Base-by-base conservation (phyloP, 2,113 vertebrate genomes). In the Channa argus region DNA sequence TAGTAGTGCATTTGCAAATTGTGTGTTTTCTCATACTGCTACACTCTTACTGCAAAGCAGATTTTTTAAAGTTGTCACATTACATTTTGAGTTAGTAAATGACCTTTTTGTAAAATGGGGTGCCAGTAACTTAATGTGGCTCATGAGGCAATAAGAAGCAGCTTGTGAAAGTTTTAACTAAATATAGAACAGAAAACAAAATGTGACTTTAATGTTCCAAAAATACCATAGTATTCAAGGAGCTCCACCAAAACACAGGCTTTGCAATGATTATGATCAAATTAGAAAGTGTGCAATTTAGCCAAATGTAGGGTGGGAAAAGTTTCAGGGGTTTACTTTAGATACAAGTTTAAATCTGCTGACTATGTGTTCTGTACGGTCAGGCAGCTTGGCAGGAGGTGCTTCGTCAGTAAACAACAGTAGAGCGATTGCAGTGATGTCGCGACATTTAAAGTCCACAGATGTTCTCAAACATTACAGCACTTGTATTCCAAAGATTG, bases 401-500 rank as follows among this genome's bases (percentile, higher is more conserved):
- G 51, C 54, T 63, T 50, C 9, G 34, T 60, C 44, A 70, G 9
- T 47, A 1, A 6, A 39, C 41, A 11, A 10, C 76, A 79, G 52
- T 51, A 2, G 39, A 78, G 49, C 14, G 38, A 68, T 61, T 50
- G 63, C 15, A 50, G 45, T 6, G 41, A 82, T 34, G 43, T 66
- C 38, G 12, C 3, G 0, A 53, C 55, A 60, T 34, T 63, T 61
- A 44, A 71, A 65, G 64, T 79, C 44, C 15, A 56, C 49, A 53
- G 10, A 77, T 38, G 43, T 38, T 46, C 36, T 49, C 5, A 0
- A 24, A 37, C 47, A 15, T 69, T 68, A 44, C 34, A 39, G 58
- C 3, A 60, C 51, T 77, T 64, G 74, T 53, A 44, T 67, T 49
- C 63, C 14, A 24, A 38, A 70, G 58, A 83, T 85, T 74, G 47